Evolutionary conservation across 2,888 invertebrate genomes (phyloP).

Genomic region (Xestoiulus laeticollis): DNA sequence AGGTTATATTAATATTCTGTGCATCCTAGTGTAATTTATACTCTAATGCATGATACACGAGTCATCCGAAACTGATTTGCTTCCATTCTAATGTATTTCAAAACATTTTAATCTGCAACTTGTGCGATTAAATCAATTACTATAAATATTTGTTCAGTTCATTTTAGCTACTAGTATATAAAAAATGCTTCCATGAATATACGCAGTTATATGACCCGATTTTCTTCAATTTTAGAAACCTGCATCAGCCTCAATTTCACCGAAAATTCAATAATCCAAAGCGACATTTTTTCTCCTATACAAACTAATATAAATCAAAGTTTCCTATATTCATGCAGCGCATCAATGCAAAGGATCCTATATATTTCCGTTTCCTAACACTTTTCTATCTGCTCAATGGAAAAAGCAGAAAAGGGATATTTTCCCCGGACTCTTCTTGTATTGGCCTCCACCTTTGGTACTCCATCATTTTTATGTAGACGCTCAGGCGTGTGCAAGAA

Average conservation of each 20-base stretch:
- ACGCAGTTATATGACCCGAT: neutral
- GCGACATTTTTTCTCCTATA: neutral
- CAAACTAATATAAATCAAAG: neutral
- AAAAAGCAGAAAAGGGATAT: neutral
- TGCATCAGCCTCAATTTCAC: neutral
- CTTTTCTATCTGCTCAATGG: neutral
- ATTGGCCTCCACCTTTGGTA: neutral
- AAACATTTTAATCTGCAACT: too few relatives aligned
- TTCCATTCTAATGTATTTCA: too few relatives aligned
- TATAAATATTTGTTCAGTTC: too few relatives aligned
- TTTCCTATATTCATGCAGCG: neutral
- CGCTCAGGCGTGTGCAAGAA: neutral
- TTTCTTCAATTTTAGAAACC: neutral
- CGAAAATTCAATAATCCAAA: neutral
- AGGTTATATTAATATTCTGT: too few relatives aligned
- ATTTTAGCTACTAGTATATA: too few relatives aligned
- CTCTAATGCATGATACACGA: too few relatives aligned
- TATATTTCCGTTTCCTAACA: neutral
- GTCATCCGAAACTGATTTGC: too few relatives aligned
- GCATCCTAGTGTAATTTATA: too few relatives aligned
- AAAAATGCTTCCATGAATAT: neutral
- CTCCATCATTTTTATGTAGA: constrained; percentile 7
- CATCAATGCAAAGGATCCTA: neutral
- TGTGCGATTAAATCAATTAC: too few relatives aligned
- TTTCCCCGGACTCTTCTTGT: neutral